These are phyloP conservation scores for Gastracanthus pulcherrimus DNA, from an alignment of 2,888 invertebrate species.

Conservation along the genomic window DNA sequence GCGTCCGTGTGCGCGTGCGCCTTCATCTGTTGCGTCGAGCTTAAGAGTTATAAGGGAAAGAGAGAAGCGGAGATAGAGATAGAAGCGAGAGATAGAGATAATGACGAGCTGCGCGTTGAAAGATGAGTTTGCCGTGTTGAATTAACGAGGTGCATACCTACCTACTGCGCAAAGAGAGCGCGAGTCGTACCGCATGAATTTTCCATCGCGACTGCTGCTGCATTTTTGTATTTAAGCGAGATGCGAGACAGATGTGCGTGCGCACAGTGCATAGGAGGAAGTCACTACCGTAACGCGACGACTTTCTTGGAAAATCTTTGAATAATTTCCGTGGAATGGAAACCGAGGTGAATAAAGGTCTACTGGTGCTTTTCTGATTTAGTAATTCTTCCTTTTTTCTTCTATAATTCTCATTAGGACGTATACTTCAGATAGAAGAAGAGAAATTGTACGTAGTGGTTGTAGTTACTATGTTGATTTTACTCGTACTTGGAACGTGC, in stretches of 20 bases:
- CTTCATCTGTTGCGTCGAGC: conserved; percentile 35
- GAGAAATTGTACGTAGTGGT: too few species aligned
- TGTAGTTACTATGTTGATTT: too few species aligned
- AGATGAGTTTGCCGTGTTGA: conserved; percentile 39
- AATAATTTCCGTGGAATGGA: conserved; percentile 23
- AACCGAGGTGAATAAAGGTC: not conserved
- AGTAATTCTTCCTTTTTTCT: not conserved
- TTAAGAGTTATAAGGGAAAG: not conserved
- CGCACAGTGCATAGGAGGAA: not conserved
- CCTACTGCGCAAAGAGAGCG: not conserved
- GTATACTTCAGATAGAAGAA: not conserved
- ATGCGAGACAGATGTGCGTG: not conserved
- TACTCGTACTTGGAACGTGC: too few species aligned
- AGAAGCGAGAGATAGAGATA: conserved; percentile 15
- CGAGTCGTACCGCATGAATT: conserved; percentile 31
- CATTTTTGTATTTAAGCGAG: too few species aligned
- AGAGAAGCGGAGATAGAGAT: not conserved
- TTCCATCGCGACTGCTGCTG: conserved; percentile 9
- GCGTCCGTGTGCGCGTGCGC: not conserved
- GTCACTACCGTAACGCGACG: not conserved
- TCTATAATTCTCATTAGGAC: conserved; percentile 15
- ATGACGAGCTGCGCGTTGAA: conserved; percentile 29
- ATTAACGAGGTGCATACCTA: conserved; percentile 39
- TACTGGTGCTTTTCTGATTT: not conserved
- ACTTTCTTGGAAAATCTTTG: conserved; percentile 25